Base-by-base conservation (phyloP, 2,797 vertebrate species). In the Trachops cirrhosus region DNA sequence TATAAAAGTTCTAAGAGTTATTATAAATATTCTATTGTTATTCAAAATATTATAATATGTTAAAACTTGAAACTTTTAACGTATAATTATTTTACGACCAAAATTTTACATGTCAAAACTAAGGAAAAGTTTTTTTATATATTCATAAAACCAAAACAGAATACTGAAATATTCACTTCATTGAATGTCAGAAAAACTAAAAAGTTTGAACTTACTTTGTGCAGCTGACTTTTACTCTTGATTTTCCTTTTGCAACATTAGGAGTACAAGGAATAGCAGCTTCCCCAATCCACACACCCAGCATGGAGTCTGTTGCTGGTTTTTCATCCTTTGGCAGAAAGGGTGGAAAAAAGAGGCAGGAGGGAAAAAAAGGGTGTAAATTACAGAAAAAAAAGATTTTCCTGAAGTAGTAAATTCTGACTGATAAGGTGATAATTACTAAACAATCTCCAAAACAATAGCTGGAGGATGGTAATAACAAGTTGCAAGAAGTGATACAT, bases 191-290 rank as follows among this genome's bases (percentile, higher is more conserved):
- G 39, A 73, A 78, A 89, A 88, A 41, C n/a, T 50, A 44, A 95
- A 39, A 82, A 86, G 77, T 86, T 8, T 0, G 44, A 96, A 97
- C 97, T 97, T 83, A 98, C 98, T 98, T 98, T 77, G 96, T 95
- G 52, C 97, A 97, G 71, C 86, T 97, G 11, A 97, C 86, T 96
- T 98, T 98, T 24, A 93, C 96, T 97, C 98, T 98, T 7, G 96
- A n/a, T 96, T 98, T 97, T 9, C 87, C 97, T 96, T 98, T 98
- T 11, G 97, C 97, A 44, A 98, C 89, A 21, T 98, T 98, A 5
- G 99, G 99, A 21, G 99, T 99, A 95, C 99, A 99, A 59, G 99
- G 99, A 93, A 99, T 99, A 83, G 99, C 99, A 96, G 98, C 98
- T 95, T 99, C 99, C n/a, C 99, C 99, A 96, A 99, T 99, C 99